Evolutionary conservation across 2,888 invertebrate genomes (phyloP).

Genomic region (Lagria hirta): DNA sequence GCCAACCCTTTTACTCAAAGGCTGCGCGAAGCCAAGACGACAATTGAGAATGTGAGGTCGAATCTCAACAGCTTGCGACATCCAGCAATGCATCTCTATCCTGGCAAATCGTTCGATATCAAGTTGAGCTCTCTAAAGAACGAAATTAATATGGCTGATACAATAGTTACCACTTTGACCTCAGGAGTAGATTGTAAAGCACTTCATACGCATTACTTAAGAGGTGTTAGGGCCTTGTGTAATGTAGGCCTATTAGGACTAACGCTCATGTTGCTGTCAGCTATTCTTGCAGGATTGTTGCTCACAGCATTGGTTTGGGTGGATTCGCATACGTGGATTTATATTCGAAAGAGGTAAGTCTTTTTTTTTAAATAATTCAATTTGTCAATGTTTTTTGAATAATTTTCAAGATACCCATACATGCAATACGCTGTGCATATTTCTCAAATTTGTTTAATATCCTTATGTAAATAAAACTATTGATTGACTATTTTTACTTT

Average conservation of each 20-base stretch:
- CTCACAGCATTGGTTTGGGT: conserved; percentile 92
- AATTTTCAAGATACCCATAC: too few species aligned
- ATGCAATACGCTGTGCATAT: too few species aligned
- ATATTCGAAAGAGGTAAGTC: conserved; percentile 83
- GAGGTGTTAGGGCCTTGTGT: conserved; percentile 76
- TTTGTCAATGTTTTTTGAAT: conserved; percentile 5
- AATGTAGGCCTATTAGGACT: conserved; percentile 80
- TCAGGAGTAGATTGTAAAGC: conserved; percentile 81
- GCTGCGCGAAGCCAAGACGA: conserved; percentile 66
- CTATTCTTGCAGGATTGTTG: conserved; percentile 83
- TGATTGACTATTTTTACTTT: too few species aligned
- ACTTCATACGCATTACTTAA: conserved; percentile 79
- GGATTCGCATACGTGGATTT: conserved; percentile 96
- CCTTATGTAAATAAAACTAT: too few species aligned
- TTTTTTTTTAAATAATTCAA: conserved; percentile 6
- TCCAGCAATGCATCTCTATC: conserved; percentile 58
- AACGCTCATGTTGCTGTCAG: conserved; percentile 83
- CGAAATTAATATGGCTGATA: conserved; percentile 76
- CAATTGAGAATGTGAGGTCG: conserved; percentile 55
- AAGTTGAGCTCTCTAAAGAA: conserved; percentile 75
- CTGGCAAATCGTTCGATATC: conserved; percentile 60
- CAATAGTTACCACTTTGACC: conserved; percentile 66
- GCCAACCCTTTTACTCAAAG: conserved; percentile 81
- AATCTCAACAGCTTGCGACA: conserved; percentile 57
- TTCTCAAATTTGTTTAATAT: too few species aligned